Conservation (phyloP, 2,113 vertebrate species). For the Grallaria varia region DNA sequence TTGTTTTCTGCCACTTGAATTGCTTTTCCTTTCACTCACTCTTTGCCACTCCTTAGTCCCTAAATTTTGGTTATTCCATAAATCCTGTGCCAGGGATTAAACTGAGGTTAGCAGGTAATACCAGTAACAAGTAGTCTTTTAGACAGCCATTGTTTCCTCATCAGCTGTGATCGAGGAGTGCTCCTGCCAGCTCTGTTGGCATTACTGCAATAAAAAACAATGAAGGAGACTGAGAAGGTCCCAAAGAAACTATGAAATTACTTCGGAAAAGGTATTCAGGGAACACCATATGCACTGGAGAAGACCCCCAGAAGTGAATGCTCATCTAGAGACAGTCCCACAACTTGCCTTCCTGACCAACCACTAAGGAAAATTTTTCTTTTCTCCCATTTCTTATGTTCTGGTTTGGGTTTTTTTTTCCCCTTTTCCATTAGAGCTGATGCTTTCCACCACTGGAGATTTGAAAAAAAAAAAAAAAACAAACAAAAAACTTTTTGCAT, state of each 20-base stretch:
- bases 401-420: neutral
- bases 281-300: neutral
- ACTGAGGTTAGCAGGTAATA: neutral
- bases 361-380: fast-evolving
- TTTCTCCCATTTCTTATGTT: neutral
- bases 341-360: neutral
- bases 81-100: neutral
- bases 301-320: neutral
- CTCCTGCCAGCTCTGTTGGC: neutral
- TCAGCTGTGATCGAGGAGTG: neutral
- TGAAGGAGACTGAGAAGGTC: neutral
- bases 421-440: neutral
- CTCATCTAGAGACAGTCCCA: neutral
- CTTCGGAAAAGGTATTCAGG: neutral
- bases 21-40: neutral
- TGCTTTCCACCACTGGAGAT: neutral
- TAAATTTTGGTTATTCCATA: neutral
- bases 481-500: neutral
- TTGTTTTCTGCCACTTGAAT: neutral
- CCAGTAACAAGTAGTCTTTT: neutral
- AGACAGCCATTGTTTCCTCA: neutral
- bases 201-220: neutral
- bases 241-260: neutral
- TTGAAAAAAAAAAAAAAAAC: neutral
- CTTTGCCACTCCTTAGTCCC: neutral